phyloP scores from a whole-genome alignment of 2,797 vertebrate species.

The Pempheris klunzingeri region DNA sequence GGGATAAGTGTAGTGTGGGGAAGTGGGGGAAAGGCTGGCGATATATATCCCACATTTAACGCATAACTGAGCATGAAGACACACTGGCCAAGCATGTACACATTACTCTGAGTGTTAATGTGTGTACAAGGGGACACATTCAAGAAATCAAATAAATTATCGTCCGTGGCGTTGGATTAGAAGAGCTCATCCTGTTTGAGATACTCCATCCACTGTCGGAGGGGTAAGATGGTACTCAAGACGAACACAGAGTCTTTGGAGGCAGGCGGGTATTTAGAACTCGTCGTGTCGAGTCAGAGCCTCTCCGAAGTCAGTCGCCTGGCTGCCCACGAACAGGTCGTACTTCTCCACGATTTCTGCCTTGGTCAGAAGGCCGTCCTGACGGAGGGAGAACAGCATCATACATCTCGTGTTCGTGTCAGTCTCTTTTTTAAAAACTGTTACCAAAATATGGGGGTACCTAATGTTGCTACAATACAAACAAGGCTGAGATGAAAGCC shows the following conservation, averaged over 20 bases:
- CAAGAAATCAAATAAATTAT: conserved; percentile 92
- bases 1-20: conserved; percentile 25
- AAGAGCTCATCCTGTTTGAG: conserved; percentile 46
- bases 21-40: conserved; percentile 54
- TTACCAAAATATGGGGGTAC: not conserved
- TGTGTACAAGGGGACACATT: conserved; percentile 73
- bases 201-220: conserved; percentile 28
- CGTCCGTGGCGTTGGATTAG: conserved; percentile 76
- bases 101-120: conserved; percentile 37
- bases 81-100: conserved; percentile 48
- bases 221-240: conserved; percentile 45
- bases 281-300: conserved; percentile 96
- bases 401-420: not conserved
- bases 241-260: conserved; percentile 70
- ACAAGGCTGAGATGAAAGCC: not conserved
- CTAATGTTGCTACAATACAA: not conserved
- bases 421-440: too few relatives aligned
- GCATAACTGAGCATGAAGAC: conserved; percentile 40
- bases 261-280: conserved; percentile 82
- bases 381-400: conserved; percentile 17
- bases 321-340: conserved; percentile 97
- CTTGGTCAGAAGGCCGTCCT: conserved; percentile 94
- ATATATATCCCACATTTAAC: conserved; percentile 38
- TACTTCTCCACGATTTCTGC: conserved; percentile 97
- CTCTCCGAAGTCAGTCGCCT: conserved; percentile 99